Evolutionary conservation across 2,888 invertebrate species (phyloP).

Genomic region (Erannis defoliaria): DNA sequence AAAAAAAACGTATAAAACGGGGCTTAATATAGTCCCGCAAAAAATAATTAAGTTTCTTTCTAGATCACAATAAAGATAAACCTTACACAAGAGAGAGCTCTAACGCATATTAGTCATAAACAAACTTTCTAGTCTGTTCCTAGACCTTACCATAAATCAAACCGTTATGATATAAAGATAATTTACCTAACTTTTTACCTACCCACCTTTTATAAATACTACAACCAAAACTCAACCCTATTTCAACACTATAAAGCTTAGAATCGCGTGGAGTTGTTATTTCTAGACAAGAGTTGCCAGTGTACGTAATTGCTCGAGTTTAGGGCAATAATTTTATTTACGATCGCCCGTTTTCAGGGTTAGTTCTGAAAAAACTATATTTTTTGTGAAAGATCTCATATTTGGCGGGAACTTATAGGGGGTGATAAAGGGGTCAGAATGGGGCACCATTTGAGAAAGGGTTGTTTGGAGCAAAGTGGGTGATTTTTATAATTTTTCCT

Average conservation of each 20-base stretch:
- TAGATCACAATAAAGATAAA: constrained; percentile 14
- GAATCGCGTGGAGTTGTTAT: constrained; percentile 2
- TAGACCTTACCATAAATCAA: constrained; percentile 41
- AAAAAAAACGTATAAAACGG: no score
- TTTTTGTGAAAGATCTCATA: constrained; percentile 36
- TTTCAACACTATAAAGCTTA: constrained; percentile 14
- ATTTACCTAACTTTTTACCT: constrained; percentile 44
- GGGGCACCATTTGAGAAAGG: constrained; percentile 22
- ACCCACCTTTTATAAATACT: constrained; percentile 27
- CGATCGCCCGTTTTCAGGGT: constrained; percentile 42
- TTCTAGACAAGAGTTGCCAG: constrained; percentile 39
- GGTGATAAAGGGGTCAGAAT: constrained; percentile 26
- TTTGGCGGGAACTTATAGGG: constrained; percentile 29
- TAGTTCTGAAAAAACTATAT: constrained; percentile 42
- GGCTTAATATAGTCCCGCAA: background rate
- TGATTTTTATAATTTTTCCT: constrained; percentile 9
- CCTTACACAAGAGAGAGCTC: constrained; percentile 14
- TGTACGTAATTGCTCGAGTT: constrained; percentile 46
- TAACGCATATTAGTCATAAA: constrained; percentile 27
- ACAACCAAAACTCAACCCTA: constrained; percentile 37
- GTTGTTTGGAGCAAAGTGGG: constrained; percentile 7
- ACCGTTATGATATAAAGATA: constrained; percentile 41
- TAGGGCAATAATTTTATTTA: constrained; percentile 50
- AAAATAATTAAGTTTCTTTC: constrained; percentile 7
- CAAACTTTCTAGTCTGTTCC: constrained; percentile 40